phyloP scores from a whole-genome alignment of 1,140 invertebrate species.

The Gyrodactylus salaris region DNA sequence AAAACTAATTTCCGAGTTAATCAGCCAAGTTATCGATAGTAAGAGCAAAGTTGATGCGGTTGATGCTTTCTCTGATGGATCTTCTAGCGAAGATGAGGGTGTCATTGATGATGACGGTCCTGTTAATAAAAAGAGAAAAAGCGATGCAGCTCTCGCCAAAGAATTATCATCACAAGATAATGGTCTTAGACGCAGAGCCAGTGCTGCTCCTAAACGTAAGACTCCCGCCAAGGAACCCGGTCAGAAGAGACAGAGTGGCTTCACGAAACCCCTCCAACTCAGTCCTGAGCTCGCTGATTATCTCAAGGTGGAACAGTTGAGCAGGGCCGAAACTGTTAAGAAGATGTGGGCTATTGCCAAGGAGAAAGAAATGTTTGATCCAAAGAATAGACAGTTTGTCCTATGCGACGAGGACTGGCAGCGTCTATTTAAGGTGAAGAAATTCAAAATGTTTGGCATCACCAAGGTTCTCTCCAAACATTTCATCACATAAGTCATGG shows the following conservation, averaged over 20 bases:
- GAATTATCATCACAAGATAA: not conserved
- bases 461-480: not conserved
- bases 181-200: not conserved
- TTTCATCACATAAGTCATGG: too few relatives aligned
- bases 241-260: not conserved
- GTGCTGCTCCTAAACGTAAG: not conserved
- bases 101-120: not conserved
- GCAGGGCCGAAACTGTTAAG: not conserved
- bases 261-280: not conserved
- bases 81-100: not conserved
- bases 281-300: not conserved
- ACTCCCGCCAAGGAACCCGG: not conserved
- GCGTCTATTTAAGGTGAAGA: not conserved
- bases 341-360: constrained; percentile 3
- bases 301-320: not conserved
- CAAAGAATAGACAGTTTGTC: not conserved
- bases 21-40: not conserved
- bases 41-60: not conserved
- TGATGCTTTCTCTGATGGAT: not conserved
- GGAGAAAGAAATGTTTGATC: constrained; percentile 6
- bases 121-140: not conserved
- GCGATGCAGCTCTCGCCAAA: not conserved
- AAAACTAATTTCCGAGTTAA: not conserved
- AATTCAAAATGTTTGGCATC: not conserved
- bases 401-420: constrained; percentile 3